Conservation (phyloP, 2,797 vertebrate genomes). For the Clarias fuscus region DNA sequence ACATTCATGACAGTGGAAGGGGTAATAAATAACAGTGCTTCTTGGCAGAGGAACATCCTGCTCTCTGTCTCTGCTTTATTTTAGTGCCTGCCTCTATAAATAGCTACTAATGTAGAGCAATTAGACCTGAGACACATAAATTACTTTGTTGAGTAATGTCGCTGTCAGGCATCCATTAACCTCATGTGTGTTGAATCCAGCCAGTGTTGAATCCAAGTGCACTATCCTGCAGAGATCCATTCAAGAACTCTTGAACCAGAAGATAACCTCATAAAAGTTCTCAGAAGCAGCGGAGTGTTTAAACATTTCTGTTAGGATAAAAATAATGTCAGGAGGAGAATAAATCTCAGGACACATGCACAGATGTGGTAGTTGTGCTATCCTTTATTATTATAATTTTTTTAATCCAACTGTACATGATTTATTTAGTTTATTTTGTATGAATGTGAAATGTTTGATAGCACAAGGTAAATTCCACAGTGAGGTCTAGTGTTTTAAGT, state of each 20-base stretch:
- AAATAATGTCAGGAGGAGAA: background rate
- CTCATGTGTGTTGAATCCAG: conserved; percentile 23
- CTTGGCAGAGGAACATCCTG: conserved; percentile 38
- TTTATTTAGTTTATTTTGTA: background rate
- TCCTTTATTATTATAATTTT: background rate
- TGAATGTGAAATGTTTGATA: background rate
- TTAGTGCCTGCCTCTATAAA: conserved; percentile 57
- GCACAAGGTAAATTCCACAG: too few relatives aligned
- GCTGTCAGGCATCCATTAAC: conserved; percentile 49
- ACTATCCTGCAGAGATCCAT: background rate
- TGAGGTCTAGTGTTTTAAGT: background rate
- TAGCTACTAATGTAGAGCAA: conserved; percentile 61
- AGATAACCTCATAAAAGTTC: background rate
- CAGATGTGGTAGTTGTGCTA: background rate
- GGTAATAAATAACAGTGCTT: conserved; percentile 27
- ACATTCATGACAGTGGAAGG: background rate
- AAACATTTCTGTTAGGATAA: background rate
- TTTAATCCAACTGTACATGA: too few relatives aligned
- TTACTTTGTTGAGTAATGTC: conserved; percentile 48
- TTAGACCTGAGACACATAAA: conserved; percentile 36
- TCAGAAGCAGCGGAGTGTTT: background rate
- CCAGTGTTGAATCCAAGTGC: background rate
- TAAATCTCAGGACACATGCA: background rate
- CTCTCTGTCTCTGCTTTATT: conserved; percentile 59
- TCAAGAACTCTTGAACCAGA: background rate